phyloP scores from a whole-genome alignment of 2,888 invertebrate genomes.

The Listrodromus nycthemerus region DNA sequence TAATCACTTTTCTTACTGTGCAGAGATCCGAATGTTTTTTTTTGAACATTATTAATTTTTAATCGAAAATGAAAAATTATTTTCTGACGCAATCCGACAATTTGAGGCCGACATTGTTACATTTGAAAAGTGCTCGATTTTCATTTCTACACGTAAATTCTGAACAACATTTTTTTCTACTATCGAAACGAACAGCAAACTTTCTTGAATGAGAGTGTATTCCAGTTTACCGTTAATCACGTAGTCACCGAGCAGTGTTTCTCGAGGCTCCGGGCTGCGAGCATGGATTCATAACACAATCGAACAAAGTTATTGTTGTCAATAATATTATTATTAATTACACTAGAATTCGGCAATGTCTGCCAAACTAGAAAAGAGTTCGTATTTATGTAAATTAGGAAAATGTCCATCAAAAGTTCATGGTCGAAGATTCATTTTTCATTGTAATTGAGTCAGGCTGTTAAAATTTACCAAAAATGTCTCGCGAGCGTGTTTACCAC shows the following conservation, averaged over 20 bases:
- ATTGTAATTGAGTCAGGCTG: background rate
- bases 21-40: too few species aligned
- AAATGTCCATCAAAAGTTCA: background rate
- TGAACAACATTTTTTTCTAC: background rate
- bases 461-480: slow-evolving; percentile 29
- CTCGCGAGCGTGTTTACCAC: slow-evolving; percentile 13
- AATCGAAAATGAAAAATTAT: too few species aligned
- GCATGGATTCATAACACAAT: background rate
- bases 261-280: slow-evolving; percentile 10
- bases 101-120: too few species aligned
- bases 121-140: too few species aligned
- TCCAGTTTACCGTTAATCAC: slow-evolving; percentile 50
- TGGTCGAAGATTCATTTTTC: background rate
- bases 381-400: background rate
- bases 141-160: slow-evolving; percentile 26
- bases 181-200: background rate
- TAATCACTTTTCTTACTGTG: too few species aligned
- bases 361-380: background rate
- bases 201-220: slow-evolving; percentile 34
- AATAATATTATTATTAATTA: background rate
- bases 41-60: too few species aligned
- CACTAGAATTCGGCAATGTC: background rate
- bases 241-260: slow-evolving; percentile 27
- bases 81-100: too few species aligned
- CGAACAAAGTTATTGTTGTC: background rate